phyloP scores from a whole-genome alignment of 2,113 vertebrate genomes.

The Grammomys surdaster region DNA sequence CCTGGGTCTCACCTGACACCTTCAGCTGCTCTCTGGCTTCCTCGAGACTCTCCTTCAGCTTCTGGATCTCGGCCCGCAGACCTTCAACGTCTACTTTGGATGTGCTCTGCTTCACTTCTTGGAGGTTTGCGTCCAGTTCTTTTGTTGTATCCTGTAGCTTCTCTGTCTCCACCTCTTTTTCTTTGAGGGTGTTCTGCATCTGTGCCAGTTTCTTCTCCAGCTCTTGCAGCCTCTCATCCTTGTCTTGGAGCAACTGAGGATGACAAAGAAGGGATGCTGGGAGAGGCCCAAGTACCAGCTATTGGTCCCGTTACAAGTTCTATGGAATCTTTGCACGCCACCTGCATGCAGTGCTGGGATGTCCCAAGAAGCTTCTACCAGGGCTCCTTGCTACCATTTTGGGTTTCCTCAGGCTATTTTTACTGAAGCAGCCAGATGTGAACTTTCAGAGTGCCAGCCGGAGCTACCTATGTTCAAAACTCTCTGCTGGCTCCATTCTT shows the following conservation, averaged over 20 bases:
- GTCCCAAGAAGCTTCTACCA: not conserved
- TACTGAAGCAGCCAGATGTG: too few relatives aligned
- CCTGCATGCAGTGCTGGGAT: not conserved
- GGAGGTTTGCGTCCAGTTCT: conserved; percentile 75
- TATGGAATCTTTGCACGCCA: not conserved
- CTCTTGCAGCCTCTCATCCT: conserved; percentile 81
- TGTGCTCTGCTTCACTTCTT: conserved; percentile 77
- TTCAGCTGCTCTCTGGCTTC: conserved; percentile 76
- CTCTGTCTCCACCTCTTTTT: conserved; percentile 81
- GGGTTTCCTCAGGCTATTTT: not conserved
- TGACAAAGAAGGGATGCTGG: not conserved
- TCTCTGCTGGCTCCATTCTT: not conserved
- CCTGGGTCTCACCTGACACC: conserved; percentile 81
- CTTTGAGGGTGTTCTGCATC: conserved; percentile 75
- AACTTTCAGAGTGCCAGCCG: not conserved
- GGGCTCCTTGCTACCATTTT: not conserved
- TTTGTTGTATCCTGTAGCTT: conserved; percentile 62
- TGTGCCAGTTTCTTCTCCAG: conserved; percentile 83
- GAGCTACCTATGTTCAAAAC: not conserved
- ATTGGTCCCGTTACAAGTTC: fast-evolving
- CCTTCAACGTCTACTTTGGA: conserved; percentile 69
- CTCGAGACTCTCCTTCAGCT: conserved; percentile 77
- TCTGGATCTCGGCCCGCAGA: conserved; percentile 78
- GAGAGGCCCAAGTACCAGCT: not conserved
- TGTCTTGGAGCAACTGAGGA: conserved; percentile 84